These are phyloP conservation scores for Pangasius mekongensis DNA, from an alignment of 2,797 vertebrate genomes.

Conservation along the genomic window DNA sequence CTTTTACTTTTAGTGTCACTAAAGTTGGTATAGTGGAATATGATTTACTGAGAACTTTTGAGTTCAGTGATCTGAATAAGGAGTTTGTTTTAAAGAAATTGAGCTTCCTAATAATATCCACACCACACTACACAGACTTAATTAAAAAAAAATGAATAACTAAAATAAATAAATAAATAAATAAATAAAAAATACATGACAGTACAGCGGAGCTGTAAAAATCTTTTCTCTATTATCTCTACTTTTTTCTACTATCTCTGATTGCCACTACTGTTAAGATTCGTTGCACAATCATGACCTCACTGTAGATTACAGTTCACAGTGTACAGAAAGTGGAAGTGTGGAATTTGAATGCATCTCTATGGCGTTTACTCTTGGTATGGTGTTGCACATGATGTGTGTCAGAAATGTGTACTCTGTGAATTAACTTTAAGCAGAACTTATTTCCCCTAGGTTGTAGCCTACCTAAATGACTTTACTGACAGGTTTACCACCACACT, in stretches of 20 bases:
- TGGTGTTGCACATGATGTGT: neutral
- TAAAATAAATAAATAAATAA: no score
- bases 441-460: neutral
- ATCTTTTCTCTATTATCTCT: neutral
- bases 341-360: neutral
- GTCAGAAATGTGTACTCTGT: neutral
- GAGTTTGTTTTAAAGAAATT: neutral
- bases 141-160: neutral
- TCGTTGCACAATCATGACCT: neutral
- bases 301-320: neutral
- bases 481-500: neutral
- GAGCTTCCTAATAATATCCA: neutral
- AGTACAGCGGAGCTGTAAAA: neutral
- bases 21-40: neutral
- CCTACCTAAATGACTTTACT: neutral
- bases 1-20: neutral
- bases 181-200: neutral
- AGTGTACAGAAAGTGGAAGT: neutral
- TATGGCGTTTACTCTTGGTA: neutral
- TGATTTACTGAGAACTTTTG: neutral
- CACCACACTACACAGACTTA: neutral
- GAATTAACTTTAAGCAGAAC: neutral
- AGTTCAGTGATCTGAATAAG: neutral
- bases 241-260: neutral
- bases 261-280: neutral